Base-by-base conservation (phyloP, 2,888 invertebrate species). In the Sphaerophoria taeniata region DNA sequence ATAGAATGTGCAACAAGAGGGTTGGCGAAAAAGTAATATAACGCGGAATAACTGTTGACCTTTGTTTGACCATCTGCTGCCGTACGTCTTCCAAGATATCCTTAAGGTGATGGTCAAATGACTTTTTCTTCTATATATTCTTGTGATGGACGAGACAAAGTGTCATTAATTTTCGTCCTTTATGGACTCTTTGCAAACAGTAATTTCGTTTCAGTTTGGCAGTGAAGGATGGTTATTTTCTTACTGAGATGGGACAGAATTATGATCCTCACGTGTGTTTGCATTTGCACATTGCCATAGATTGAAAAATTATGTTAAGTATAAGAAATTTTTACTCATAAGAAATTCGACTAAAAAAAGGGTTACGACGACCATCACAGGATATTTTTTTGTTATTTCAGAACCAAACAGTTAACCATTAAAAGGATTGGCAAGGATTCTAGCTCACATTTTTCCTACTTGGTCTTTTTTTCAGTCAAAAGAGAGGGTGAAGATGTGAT, bases 241-340 rank as follows among this genome's bases (percentile, higher is more conserved):
- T 34, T 53, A 36, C 39, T 39, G 39, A 51, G 61, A 49, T 51
- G 33, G 65, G 55, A 45, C 60, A 14, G 43, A 67, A 61, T 56
- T 72, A 74, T 70, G 39, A 53, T 55, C 60, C 49, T 49, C 24
- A 87, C 60, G 87, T 86, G 87, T 86, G 83, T 87, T 79, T 87
- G 76, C 86, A 65, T 87, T 88, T n/a, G 24, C 24, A 24, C 24
- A 24, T 24, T 24, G 24, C 89, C 88, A 89, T 90, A 90, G 91
- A 91, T 91, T 91, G 91, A 91, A 91, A 91, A 91, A 91, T 91
- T 91, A 91, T 91, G 91, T 90, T 91, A 91, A 91, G 90, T 90
- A 90, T 60, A 34, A 34, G 49, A 34, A 16, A 16, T 53, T 70
- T 34, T 6, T 56, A 33, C 14, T 51, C 56, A 4, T 14, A n/a